A percentile compares a stretch with the other conserved stretches of the same genome.
phyloP scores from a whole-genome alignment of 2,113 vertebrate species.

The Fregetta grallaria region DNA sequence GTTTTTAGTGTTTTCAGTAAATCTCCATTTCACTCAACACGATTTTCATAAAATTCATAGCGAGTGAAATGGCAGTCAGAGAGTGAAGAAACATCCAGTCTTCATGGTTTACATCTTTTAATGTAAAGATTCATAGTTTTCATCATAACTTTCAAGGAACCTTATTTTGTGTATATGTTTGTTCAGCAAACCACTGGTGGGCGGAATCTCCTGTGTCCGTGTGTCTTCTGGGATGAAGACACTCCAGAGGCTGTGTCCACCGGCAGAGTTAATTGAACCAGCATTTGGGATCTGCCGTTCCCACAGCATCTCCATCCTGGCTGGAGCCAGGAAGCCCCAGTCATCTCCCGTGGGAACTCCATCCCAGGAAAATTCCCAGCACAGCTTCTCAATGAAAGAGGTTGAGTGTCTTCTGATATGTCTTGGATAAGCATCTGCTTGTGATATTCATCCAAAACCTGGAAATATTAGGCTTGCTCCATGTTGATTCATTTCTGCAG shows the following conservation, averaged over 20 bases:
- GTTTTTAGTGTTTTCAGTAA: slow-evolving; percentile 9
- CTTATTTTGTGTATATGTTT: neutral
- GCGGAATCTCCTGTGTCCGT: neutral
- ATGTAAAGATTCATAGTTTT: neutral
- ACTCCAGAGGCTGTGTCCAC: neutral
- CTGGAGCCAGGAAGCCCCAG: neutral
- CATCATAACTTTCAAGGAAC: neutral
- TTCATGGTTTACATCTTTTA: neutral
- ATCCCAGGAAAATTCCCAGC: slow-evolving; percentile 29
- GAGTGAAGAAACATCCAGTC: neutral
- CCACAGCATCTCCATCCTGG: neutral
- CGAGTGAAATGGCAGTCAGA: neutral
- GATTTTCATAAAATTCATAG: neutral
- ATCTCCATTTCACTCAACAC: slow-evolving; percentile 5
- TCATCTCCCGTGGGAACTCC: neutral
- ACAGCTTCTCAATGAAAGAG: neutral
- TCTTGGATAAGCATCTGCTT: slow-evolving; percentile 20
- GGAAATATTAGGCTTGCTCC: neutral
- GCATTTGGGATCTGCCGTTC: slow-evolving; percentile 14
- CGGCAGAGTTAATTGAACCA: neutral
- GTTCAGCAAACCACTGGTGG: neutral
- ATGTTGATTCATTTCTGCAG: neutral
- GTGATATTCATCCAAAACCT: neutral
- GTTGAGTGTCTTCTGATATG: neutral
- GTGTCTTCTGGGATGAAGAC: accelerated